A percentile compares a stretch with the other conserved stretches of the same genome.
Conservation (phyloP, 2,797 vertebrate species). For the Podargus strigoides region DNA sequence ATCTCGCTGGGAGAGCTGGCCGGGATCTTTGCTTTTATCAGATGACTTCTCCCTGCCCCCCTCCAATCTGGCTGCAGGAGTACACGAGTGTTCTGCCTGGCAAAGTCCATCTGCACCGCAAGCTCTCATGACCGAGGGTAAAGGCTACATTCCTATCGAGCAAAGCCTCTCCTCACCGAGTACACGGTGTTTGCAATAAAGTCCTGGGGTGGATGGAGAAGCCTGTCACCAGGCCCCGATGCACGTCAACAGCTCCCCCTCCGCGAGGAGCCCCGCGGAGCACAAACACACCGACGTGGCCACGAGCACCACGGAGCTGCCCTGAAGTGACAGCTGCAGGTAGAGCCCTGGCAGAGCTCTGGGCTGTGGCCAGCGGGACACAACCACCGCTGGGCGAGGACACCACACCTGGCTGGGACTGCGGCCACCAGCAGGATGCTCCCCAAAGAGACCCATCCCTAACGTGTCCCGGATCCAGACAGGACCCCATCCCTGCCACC, state of each 20-base stretch:
- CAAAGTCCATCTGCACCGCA: slow-evolving; percentile 49
- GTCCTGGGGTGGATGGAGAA: neutral
- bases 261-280: accelerated
- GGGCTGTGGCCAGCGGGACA: neutral
- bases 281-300: neutral
- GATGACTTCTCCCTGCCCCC: slow-evolving; percentile 57
- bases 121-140: slow-evolving; percentile 18
- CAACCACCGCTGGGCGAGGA: neutral
- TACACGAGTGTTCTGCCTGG: neutral
- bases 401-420: accelerated
- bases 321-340: neutral
- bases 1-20: neutral
- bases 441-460: neutral
- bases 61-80: neutral
- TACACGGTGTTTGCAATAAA: slow-evolving; percentile 28
- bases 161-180: neutral
- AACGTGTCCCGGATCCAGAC: accelerated
- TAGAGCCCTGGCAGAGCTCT: neutral
- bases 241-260: neutral
- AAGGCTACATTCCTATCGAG: slow-evolving; percentile 43
- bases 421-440: neutral
- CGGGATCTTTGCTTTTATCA: slow-evolving; percentile 23
- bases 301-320: neutral
- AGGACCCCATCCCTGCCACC: neutral
- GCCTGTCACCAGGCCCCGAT: neutral